Evolutionary conservation across 2,113 vertebrate genomes (phyloP), one percentile per base, ranked within the genome.

Genomic region (Phylloscopus trochiloides): DNA sequence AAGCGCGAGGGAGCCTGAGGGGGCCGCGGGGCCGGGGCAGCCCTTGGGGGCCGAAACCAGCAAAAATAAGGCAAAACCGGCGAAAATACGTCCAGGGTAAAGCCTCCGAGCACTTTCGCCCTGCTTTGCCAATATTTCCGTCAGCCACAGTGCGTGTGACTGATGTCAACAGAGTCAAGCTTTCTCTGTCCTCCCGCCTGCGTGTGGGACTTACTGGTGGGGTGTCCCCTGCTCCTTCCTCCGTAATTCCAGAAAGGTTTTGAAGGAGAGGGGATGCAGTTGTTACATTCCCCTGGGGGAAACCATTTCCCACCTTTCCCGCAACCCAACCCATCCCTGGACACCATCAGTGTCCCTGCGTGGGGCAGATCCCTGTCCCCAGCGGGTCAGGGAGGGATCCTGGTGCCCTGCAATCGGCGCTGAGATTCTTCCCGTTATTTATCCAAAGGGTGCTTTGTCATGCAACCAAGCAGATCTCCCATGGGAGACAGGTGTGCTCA

Each of bases 61-160:
- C n/a, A 3, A 16, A 57, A 45, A 5, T 6, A 7, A 32, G 1
- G 36, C 34, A 29, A 17, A n/a, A 28, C 1, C 13, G 18, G 9
- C 14, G 14, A 3, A 52, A 20, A 7, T 2, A 1, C 21, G 26
- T 0, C 16, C 18, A 0, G n/a, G 7, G 6, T 7, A 36, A 20
- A 50, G 14, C 24, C 50, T 18, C 17, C 0, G 7, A 32, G 42
- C 25, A 1, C 21, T 1, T 4, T n/a, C 24, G 9, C 8, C 25
- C 34, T 26, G n/a, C 59, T 55, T 16, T 25, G 29, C 17, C 19
- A 0, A 3, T 1, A 47, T 9, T 78, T 8, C 21, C 0, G 6
- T 20, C 76, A 19, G 58, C 15, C 5, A 0, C 31, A 4, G 20
- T 10, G 72, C 1, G 26, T 17, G 52, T 16, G 13, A 2, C 24